phyloP scores from a whole-genome alignment of 2,797 vertebrate genomes.

The Poecilia picta region DNA sequence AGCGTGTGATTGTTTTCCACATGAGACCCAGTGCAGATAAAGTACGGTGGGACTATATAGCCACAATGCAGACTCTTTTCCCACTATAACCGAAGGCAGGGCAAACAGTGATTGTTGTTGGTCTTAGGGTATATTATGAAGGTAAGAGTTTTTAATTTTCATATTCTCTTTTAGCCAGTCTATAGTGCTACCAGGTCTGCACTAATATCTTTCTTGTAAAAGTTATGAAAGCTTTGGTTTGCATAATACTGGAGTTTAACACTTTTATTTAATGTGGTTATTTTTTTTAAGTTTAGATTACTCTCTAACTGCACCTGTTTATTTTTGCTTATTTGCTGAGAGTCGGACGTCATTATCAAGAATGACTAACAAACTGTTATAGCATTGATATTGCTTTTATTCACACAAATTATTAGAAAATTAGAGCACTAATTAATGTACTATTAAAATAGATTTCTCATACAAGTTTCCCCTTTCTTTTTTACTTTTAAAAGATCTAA shows the following conservation, averaged over 20 bases:
- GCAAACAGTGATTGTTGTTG: constrained; percentile 11
- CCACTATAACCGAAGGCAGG: constrained; percentile 23
- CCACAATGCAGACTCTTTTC: constrained; percentile 19
- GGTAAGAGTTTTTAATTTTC: constrained; percentile 58
- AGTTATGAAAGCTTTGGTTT: neutral
- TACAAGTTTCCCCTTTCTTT: neutral
- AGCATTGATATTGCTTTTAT: neutral
- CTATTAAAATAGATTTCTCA: neutral
- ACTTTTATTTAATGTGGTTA: neutral
- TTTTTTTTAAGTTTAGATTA: neutral
- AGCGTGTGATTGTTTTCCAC: constrained; percentile 76
- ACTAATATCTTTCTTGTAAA: neutral
- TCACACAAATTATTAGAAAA: neutral
- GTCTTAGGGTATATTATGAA: constrained; percentile 52
- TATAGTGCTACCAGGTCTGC: neutral
- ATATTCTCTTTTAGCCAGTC: constrained; percentile 1
- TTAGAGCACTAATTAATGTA: neutral
- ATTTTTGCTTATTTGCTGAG: neutral
- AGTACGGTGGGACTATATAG: constrained; percentile 51
- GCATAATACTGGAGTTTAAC: neutral
- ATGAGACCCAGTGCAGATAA: constrained; percentile 54
- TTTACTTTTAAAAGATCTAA: neutral
- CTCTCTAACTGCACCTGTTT: neutral
- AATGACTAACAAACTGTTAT: neutral
- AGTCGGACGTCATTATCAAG: neutral